Conservation (phyloP, 2,888 invertebrate genomes). For the Erannis defoliaria region DNA sequence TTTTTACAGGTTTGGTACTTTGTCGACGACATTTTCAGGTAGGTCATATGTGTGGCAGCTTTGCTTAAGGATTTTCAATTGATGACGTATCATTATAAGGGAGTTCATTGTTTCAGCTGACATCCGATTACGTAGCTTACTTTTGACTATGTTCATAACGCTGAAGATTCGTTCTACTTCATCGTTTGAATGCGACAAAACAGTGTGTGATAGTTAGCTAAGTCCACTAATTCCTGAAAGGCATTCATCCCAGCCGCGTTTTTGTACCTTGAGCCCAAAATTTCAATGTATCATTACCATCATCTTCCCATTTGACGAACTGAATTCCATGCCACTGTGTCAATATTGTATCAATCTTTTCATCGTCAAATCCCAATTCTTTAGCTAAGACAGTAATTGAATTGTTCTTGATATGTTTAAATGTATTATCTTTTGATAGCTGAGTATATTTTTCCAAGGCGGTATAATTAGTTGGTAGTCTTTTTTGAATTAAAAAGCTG, state of each 20-base stretch:
- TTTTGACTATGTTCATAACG: neutral
- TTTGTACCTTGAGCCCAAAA: neutral
- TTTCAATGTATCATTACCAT: neutral
- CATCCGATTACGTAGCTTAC: constrained; percentile 1
- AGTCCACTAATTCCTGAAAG: constrained; percentile 6
- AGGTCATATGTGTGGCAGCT: constrained; percentile 8
- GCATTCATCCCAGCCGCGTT: neutral
- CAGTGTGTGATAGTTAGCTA: constrained; percentile 5
- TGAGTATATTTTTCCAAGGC: too few relatives aligned
- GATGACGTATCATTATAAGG: too few relatives aligned
- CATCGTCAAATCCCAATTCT: too few relatives aligned
- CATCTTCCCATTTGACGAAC: neutral
- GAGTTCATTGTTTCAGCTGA: neutral
- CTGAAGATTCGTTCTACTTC: neutral
- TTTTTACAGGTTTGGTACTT: constrained; percentile 8
- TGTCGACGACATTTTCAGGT: constrained; percentile 6
- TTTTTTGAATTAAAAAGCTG: too few relatives aligned
- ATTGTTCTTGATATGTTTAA: too few relatives aligned
- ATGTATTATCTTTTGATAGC: too few relatives aligned
- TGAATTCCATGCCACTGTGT: too few relatives aligned
- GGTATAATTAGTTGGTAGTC: too few relatives aligned
- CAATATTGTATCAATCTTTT: too few relatives aligned
- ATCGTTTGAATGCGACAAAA: constrained; percentile 2
- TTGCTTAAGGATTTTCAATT: too few relatives aligned
- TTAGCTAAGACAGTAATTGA: too few relatives aligned